Evolutionary conservation across 1,140 invertebrate genomes (phyloP), one percentile per base, ranked within the genome.

Genomic region (Drosophila auraria): DNA sequence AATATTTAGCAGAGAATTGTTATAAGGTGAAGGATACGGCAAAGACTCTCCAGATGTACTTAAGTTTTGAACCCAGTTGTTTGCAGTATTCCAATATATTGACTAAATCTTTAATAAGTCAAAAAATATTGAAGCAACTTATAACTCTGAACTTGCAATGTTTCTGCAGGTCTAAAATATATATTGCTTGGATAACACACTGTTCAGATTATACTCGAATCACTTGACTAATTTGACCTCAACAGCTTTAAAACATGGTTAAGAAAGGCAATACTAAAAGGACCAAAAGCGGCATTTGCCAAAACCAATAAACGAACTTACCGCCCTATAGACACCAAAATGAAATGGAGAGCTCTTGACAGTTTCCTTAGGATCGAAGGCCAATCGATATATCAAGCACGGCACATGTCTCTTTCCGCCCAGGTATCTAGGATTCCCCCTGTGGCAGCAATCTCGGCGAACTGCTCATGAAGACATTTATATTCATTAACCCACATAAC

Each of bases 401-500:
- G 17, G 12, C 42, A 38, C 33, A 30, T 47, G 20, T n/a, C n/a
- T 5, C 23, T 36, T 20, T 20, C 14, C 5, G 25, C n/a, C 12
- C 4, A 25, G 9, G 11, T 17, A 12, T 44, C 33, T 15, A 38
- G 3, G 33, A 9, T 15, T n/a, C 20, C 30, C 17, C 56, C 40
- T n/a, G 15, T 14, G 8, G 15, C 3, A 2, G 17, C n/a, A 66
- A 57, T 64, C 53, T 47, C n/a, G 23, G 20, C 14, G 3, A 47
- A 44, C 15, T n/a, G 25, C 40, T 62, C 78, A 78, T 73, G 14
- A 66, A 76, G 66, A 53, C 76, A 87, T 87, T 87, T 80, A 70
- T 87, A 87, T 87, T 87, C 71, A 87, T 87, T 83, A 83, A 56
- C 60, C 71, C 44, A 66, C 47, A 76, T 71, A 87, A 73, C 45